Conservation (phyloP, 2,113 vertebrate genomes). For the Poecilia latipinna region DNA sequence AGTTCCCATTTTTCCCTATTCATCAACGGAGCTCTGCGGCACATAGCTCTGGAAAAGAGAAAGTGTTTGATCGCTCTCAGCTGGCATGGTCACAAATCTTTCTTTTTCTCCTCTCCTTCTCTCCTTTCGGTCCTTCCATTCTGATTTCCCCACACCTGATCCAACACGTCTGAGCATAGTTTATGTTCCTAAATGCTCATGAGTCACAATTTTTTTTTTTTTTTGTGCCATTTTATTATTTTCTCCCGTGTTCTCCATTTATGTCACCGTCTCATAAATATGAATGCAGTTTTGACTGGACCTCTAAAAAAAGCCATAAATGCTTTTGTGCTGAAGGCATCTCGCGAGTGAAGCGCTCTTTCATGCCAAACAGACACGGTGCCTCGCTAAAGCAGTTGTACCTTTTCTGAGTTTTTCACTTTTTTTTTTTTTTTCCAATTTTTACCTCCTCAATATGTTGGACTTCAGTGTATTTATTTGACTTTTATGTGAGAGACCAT, state of each 20-base stretch:
- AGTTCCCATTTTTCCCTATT: conserved; percentile 40
- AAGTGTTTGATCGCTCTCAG: conserved; percentile 60
- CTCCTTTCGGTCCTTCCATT: conserved; percentile 3
- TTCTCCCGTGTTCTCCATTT: conserved; percentile 49
- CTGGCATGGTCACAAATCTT: conserved; percentile 40
- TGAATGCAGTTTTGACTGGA: conserved; percentile 66
- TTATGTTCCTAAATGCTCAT: conserved; percentile 64
- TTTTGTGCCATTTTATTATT: conserved; percentile 22
- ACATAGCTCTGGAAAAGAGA: conserved; percentile 42
- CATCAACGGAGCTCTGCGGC: conserved; percentile 67
- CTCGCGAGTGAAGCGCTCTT: conserved; percentile 6
- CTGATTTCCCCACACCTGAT: conserved; percentile 28
- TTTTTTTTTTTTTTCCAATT: too few species aligned
- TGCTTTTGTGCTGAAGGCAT: conserved; percentile 31
- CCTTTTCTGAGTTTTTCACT: too few species aligned
- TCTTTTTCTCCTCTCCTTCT: conserved; percentile 25
- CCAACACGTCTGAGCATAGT: conserved; percentile 27
- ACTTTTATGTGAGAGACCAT: too few species aligned
- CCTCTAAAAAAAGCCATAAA: conserved; percentile 29
- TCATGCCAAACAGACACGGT: neutral
- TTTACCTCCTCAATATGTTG: too few species aligned
- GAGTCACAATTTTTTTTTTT: conserved; percentile 50
- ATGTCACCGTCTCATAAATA: conserved; percentile 75
- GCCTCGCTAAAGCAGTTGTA: too few species aligned
- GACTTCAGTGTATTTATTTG: too few species aligned